Conservation (phyloP, 2,797 vertebrate species). For the Aulostomus chinensis region DNA sequence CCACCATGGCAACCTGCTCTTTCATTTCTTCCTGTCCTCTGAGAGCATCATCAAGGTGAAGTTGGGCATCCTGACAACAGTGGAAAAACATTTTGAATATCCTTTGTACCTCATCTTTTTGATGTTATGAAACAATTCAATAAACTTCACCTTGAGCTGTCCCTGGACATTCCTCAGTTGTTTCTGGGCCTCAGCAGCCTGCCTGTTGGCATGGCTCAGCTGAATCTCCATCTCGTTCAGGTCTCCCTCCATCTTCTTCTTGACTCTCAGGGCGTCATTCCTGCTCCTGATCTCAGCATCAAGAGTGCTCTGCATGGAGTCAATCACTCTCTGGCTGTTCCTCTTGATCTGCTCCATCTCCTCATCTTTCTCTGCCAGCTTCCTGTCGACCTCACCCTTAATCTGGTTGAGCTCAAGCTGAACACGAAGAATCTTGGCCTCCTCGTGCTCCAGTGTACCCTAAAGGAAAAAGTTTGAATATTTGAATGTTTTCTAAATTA, state of each 20-base stretch:
- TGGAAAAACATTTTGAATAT: background rate
- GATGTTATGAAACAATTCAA: background rate
- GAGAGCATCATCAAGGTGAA: slow-evolving; percentile 86
- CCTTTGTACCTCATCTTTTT: slow-evolving; percentile 71
- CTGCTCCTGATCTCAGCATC: slow-evolving; percentile 87
- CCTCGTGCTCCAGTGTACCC: slow-evolving; percentile 87
- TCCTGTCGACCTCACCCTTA: slow-evolving; percentile 87
- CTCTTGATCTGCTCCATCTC: slow-evolving; percentile 89
- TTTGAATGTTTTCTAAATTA: too few species aligned
- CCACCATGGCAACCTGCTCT: slow-evolving; percentile 86
- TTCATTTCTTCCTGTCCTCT: slow-evolving; percentile 86
- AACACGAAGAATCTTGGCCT: slow-evolving; percentile 85
- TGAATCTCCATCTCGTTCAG: slow-evolving; percentile 90
- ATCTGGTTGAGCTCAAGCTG: slow-evolving; percentile 89
- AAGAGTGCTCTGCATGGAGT: slow-evolving; percentile 81
- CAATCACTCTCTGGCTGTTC: slow-evolving; percentile 83
- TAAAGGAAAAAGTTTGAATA: slow-evolving; percentile 24
- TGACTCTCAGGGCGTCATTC: slow-evolving; percentile 87
- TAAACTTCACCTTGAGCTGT: slow-evolving; percentile 84
- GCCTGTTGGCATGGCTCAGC: slow-evolving; percentile 85
- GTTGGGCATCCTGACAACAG: slow-evolving; percentile 83
- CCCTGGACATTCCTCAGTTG: slow-evolving; percentile 85
- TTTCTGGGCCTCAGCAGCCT: slow-evolving; percentile 85
- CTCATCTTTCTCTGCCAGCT: slow-evolving; percentile 87
- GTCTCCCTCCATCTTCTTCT: slow-evolving; percentile 92